phyloP scores from a whole-genome alignment of 2,113 vertebrate species.

The Rhea americana region DNA sequence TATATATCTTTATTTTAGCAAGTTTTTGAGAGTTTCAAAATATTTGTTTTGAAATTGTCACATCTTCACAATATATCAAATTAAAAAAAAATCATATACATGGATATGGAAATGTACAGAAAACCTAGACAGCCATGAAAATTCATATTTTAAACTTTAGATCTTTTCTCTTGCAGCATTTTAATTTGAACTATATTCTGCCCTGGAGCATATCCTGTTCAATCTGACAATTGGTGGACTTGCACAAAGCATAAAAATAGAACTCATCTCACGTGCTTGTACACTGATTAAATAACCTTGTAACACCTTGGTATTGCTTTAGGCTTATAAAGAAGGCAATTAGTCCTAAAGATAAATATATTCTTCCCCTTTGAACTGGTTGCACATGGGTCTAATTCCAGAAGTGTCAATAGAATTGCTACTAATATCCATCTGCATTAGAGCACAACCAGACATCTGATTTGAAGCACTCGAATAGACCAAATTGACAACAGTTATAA shows the following conservation, averaged over 20 bases:
- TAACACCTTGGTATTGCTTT: not conserved
- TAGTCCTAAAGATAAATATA: not conserved
- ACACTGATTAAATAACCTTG: not conserved
- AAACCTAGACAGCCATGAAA: not conserved
- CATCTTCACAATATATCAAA: not conserved
- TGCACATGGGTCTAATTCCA: not conserved
- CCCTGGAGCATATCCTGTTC: not conserved
- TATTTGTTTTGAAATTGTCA: not conserved
- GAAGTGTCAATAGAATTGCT: not conserved
- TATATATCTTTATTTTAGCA: not conserved
- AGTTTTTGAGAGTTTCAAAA: not conserved
- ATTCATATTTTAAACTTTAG: not conserved
- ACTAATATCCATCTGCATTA: not conserved
- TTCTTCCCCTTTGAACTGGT: not conserved
- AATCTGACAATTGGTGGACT: not conserved
- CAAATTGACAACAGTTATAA: not conserved
- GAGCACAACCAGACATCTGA: not conserved
- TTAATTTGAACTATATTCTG: not conserved
- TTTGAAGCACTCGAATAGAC: not conserved
- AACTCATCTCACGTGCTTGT: not conserved
- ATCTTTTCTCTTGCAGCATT: not conserved
- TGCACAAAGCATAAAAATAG: not conserved
- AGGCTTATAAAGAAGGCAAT: not conserved
- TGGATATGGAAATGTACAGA: not conserved
- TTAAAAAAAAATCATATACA: not conserved